Percentiles rank a stretch among this genome's conserved stretches.
phyloP scores from a whole-genome alignment of 2,797 vertebrate species.

The Gambelia wislizenii region DNA sequence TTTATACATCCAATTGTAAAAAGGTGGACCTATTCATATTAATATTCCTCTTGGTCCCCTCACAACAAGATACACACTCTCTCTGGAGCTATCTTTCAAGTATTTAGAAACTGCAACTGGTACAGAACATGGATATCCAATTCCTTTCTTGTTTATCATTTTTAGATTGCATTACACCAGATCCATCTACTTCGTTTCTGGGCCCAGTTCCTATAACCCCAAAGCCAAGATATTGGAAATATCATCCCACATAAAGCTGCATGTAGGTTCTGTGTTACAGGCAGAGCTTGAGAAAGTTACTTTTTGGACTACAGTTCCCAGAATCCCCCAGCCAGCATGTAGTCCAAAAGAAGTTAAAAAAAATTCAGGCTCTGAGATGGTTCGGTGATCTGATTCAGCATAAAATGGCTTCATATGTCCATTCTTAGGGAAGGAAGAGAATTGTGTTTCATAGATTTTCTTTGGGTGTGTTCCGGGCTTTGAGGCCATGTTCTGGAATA shows the following conservation, averaged over 20 bases:
- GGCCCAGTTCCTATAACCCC: neutral
- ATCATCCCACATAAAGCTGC: neutral
- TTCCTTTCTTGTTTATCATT: neutral
- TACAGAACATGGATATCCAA: neutral
- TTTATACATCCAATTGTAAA: neutral
- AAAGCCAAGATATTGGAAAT: neutral
- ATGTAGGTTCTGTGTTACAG: no score
- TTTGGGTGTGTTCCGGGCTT: no score
- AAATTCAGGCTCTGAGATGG: no score
- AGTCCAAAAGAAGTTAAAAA: neutral
- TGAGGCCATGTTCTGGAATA: no score
- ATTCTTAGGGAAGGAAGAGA: neutral
- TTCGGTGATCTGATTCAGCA: neutral
- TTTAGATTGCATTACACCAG: neutral
- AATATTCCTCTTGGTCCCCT: neutral
- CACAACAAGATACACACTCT: neutral
- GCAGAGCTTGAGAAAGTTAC: neutral
- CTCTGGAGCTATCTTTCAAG: neutral
- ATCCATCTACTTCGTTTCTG: neutral
- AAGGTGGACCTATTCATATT: neutral
- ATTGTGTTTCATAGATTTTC: neutral
- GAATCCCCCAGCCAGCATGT: neutral
- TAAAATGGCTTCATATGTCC: neutral
- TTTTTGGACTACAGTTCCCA: neutral
- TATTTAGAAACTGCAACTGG: neutral